phyloP scores from a whole-genome alignment of 2,888 invertebrate genomes.

The Furcula furcula region DNA sequence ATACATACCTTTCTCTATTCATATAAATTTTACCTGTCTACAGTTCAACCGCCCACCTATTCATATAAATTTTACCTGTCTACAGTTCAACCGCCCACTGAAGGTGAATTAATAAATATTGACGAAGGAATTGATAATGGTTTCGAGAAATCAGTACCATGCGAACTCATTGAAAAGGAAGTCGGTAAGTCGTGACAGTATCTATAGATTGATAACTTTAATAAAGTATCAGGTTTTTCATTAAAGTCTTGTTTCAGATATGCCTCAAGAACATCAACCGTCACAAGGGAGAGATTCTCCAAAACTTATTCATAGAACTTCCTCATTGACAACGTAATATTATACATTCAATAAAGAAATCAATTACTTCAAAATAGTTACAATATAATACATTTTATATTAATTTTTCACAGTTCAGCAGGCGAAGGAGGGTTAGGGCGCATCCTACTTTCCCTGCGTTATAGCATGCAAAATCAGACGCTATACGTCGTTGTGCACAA shows the following conservation, averaged over 20 bases:
- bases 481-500: constrained; percentile 93
- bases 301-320: constrained; percentile 83
- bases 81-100: too few relatives aligned
- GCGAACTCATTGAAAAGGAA: constrained; percentile 63
- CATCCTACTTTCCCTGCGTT: constrained; percentile 92
- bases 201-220: too few relatives aligned
- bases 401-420: constrained; percentile 77
- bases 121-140: constrained; percentile 46
- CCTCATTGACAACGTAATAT: constrained; percentile 78
- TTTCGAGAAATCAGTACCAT: constrained; percentile 57
- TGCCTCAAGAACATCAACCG: constrained; percentile 51
- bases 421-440: constrained; percentile 89
- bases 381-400: too few relatives aligned
- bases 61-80: too few relatives aligned
- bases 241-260: constrained; percentile 39
- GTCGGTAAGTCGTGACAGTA: constrained; percentile 52
- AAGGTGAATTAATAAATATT: constrained; percentile 38
- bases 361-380: background rate
- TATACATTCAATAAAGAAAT: constrained; percentile 1
- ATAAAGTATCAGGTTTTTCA: too few relatives aligned
- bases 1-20: too few relatives aligned
- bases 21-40: too few relatives aligned
- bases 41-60: too few relatives aligned
- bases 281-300: constrained; percentile 51
- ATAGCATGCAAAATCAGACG: constrained; percentile 91